Conservation (phyloP, 2,113 vertebrate genomes). For the Ascaphus truei region DNA sequence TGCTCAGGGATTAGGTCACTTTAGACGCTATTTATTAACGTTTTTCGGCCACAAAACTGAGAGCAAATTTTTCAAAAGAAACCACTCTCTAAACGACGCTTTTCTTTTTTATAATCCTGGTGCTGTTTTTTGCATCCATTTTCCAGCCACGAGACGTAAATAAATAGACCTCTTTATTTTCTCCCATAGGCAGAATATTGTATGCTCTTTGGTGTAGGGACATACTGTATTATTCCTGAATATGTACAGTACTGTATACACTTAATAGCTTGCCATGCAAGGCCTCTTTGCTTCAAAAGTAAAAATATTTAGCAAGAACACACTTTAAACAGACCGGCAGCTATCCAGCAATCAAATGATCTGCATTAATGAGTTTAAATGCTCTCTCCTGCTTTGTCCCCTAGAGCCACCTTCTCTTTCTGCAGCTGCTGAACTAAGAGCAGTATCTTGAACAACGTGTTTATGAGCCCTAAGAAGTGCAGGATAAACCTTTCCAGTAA, state of each 20-base stretch:
- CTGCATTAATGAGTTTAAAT: neutral
- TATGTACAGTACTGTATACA: neutral
- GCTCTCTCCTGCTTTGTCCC: neutral
- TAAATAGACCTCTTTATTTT: too few species aligned
- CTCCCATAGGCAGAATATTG: too few species aligned
- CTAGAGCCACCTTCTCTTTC: neutral
- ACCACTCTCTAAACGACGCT: too few species aligned
- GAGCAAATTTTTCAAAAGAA: too few species aligned
- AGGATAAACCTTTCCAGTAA: neutral
- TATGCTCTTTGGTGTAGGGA: too few species aligned
- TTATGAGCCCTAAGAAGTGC: neutral
- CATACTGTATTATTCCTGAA: neutral
- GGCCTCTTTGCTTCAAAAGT: neutral
- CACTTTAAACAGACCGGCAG: neutral
- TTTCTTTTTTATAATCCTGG: too few species aligned
- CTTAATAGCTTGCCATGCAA: neutral
- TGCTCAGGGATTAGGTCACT: too few species aligned
- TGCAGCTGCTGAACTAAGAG: neutral
- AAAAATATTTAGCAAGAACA: neutral
- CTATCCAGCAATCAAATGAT: neutral
- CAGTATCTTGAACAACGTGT: neutral
- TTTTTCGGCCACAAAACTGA: too few species aligned
- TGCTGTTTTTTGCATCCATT: too few species aligned
- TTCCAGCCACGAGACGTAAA: too few species aligned
- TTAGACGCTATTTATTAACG: too few species aligned